These are phyloP conservation scores for Zoanthus gigantus DNA, from an alignment of 92 coral and sea anemone genomes.

Conservation along the genomic window DNA sequence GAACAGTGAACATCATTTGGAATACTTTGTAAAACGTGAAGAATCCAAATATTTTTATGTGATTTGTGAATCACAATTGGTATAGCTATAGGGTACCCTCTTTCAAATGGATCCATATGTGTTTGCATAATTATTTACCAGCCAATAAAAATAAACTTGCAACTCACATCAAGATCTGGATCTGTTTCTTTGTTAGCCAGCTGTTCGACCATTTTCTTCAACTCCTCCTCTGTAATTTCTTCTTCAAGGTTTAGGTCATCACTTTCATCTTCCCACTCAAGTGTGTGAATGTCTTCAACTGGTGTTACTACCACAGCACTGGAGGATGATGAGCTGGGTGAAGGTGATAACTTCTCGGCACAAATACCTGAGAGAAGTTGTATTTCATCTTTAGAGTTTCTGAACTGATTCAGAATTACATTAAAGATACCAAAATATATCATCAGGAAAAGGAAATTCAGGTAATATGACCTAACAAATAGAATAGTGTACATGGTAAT, in stretches of 20 bases:
- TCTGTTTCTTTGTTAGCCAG: conserved; percentile 20
- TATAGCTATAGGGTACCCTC: no score
- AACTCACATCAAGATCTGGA: conserved; percentile 65
- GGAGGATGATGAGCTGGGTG: conserved; percentile 82
- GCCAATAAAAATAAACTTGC: not conserved
- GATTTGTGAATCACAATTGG: no score
- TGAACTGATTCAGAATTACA: not conserved
- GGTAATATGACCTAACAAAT: no score
- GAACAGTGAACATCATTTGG: no score
- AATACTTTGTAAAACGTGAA: no score
- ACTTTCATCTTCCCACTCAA: conserved; percentile 85
- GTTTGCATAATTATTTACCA: not conserved
- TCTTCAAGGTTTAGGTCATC: conserved; percentile 71
- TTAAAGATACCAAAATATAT: not conserved
- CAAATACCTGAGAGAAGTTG: conserved; percentile 27
- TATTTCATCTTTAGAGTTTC: not conserved
- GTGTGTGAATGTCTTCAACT: conserved; percentile 74
- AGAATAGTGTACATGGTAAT: no score
- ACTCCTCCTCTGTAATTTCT: conserved; percentile 78
- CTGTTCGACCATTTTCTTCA: conserved; percentile 69
- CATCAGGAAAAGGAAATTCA: no score
- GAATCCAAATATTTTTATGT: no score
- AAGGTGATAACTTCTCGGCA: conserved; percentile 44
- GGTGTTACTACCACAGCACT: conserved; percentile 86
- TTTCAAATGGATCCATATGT: no score